Conservation (phyloP, 1,140 invertebrate species). For the Neocloeon triangulifer region DNA sequence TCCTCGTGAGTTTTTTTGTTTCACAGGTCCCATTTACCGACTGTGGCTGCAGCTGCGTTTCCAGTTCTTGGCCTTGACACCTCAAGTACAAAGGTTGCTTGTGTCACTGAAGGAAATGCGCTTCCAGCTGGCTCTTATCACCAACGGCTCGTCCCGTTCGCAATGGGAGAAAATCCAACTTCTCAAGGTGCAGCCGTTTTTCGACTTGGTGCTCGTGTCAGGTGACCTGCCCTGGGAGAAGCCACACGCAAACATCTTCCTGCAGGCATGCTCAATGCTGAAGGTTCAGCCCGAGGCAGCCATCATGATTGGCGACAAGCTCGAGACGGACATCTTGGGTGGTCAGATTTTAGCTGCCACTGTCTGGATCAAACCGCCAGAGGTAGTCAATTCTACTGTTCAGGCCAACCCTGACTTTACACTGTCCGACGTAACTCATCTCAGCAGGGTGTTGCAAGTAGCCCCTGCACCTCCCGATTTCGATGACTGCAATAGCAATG, state of each 20-base stretch:
- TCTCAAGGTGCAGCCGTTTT: slow-evolving; percentile 39
- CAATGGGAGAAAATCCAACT: slow-evolving; percentile 68
- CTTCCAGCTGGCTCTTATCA: slow-evolving; percentile 53
- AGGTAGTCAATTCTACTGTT: slow-evolving; percentile 16
- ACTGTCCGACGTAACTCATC: slow-evolving; percentile 8
- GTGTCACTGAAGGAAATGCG: slow-evolving; percentile 32
- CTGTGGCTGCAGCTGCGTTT: slow-evolving; percentile 55
- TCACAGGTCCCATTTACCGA: slow-evolving; percentile 36
- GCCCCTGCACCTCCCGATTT: slow-evolving; percentile 2
- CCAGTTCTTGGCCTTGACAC: slow-evolving; percentile 35
- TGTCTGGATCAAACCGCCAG: slow-evolving; percentile 43
- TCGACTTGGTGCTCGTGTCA: slow-evolving; percentile 56
- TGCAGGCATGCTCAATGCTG: slow-evolving; percentile 45
- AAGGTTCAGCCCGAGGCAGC: slow-evolving; percentile 43
- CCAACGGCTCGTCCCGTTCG: slow-evolving; percentile 57
- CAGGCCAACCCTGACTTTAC: slow-evolving; percentile 8
- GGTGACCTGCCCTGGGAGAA: slow-evolving; percentile 68
- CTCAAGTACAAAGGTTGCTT: slow-evolving; percentile 38
- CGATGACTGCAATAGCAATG: slow-evolving; percentile 10
- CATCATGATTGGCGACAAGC: slow-evolving; percentile 67
- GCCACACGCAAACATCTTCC: slow-evolving; percentile 51
- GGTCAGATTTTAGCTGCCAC: slow-evolving; percentile 51
- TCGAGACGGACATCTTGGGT: slow-evolving; percentile 57
- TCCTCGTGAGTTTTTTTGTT: no score
- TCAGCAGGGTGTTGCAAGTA: slow-evolving; percentile 7